These are phyloP conservation scores for Listronotus bonariensis DNA, from an alignment of 1,140 invertebrate species.

Conservation along the genomic window DNA sequence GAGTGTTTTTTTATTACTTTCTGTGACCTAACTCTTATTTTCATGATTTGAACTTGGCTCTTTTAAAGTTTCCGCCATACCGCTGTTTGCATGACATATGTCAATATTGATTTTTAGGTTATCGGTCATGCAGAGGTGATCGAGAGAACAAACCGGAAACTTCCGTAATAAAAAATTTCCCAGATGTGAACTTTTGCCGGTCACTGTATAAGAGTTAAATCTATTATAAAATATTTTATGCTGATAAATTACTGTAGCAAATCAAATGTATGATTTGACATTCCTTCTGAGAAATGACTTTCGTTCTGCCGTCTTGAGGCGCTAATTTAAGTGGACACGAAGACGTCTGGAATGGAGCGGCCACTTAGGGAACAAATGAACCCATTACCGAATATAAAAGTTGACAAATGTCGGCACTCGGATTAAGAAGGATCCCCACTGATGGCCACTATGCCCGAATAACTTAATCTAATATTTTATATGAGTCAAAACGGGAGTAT, in stretches of 20 bases:
- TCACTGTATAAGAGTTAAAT: too few species aligned
- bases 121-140: too few species aligned
- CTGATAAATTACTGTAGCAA: not conserved
- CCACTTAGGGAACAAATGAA: conserved; percentile 44
- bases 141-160: too few species aligned
- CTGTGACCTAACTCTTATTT: too few species aligned
- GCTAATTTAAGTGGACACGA: conserved; percentile 42
- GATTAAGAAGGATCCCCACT: conserved; percentile 36
- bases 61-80: too few species aligned
- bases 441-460: conserved; percentile 36
- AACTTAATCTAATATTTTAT: conserved; percentile 44
- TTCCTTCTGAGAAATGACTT: conserved; percentile 5
- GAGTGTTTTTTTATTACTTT: too few species aligned
- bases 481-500: not conserved
- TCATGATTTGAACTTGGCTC: too few species aligned
- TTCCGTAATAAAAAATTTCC: too few species aligned
- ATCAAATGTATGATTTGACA: conserved; percentile 3
- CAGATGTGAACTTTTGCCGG: too few species aligned
- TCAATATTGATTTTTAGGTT: too few species aligned
- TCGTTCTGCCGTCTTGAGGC: conserved; percentile 17
- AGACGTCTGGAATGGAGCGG: conserved; percentile 38
- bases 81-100: too few species aligned
- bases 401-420: conserved; percentile 44
- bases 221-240: not conserved
- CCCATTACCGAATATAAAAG: conserved; percentile 47